These are phyloP conservation scores for Bagarius yarrelli DNA, from an alignment of 2,113 vertebrate genomes.

Conservation along the genomic window DNA sequence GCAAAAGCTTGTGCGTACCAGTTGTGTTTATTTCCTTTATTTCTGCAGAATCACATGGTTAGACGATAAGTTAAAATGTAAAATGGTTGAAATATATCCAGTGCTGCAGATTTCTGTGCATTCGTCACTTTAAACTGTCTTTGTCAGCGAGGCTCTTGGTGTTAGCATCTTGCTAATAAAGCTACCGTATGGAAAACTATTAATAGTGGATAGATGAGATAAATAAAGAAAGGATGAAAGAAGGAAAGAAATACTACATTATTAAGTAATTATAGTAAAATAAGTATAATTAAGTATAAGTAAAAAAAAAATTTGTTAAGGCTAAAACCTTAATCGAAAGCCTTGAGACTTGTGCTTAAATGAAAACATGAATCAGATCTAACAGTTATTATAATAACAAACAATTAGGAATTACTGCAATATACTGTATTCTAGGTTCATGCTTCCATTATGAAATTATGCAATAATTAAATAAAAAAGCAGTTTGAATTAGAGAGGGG, in stretches of 20 bases:
- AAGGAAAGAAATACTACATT: too few relatives aligned
- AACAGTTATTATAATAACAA: too few relatives aligned
- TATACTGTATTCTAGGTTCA: background rate
- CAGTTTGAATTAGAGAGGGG: background rate
- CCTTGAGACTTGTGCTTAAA: too few relatives aligned
- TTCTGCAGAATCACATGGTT: background rate
- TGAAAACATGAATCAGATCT: too few relatives aligned
- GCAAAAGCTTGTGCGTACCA: background rate
- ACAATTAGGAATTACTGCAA: background rate
- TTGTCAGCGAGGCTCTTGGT: background rate
- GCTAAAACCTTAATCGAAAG: background rate
- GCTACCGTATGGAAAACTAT: too few relatives aligned
- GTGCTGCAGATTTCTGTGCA: background rate
- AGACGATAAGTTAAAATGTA: too few relatives aligned
- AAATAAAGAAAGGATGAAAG: too few relatives aligned
- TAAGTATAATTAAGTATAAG: background rate
- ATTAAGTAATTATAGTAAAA: too few relatives aligned
- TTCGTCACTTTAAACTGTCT: background rate
- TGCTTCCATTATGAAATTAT: background rate
- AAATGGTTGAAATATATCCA: background rate
- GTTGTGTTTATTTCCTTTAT: background rate
- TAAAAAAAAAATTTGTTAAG: background rate
- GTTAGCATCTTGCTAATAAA: too few relatives aligned
- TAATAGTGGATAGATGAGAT: too few relatives aligned
- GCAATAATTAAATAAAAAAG: conserved; percentile 1